Percentiles rank a stretch among this genome's conserved stretches.
Conservation (phyloP, 2,888 invertebrate species). For the Lasioglossum calceatum region DNA sequence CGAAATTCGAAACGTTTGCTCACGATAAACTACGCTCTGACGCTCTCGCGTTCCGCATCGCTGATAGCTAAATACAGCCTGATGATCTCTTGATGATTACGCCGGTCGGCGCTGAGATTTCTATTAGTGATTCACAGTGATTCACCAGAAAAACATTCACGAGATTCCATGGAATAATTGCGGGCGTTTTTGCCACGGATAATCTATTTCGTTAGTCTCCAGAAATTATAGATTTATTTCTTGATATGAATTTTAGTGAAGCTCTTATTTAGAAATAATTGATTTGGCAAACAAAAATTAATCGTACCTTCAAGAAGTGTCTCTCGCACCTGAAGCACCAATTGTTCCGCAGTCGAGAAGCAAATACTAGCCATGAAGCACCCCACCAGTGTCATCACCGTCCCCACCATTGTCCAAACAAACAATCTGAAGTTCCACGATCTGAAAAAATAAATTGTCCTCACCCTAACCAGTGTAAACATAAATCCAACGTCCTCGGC, state of each 20-base stretch:
- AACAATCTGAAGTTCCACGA: conserved; percentile 56
- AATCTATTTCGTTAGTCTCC: neutral
- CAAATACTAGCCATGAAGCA: conserved; percentile 57
- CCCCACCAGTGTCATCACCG: conserved; percentile 30
- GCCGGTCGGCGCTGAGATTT: neutral
- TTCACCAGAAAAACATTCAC: neutral
- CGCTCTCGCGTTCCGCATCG: neutral
- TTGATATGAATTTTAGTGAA: neutral
- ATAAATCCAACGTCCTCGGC: neutral
- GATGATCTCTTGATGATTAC: conserved; percentile 28
- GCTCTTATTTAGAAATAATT: neutral
- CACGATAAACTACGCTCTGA: conserved; percentile 61
- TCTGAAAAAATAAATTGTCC: conserved; percentile 41
- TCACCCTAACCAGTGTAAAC: neutral
- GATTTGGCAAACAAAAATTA: neutral
- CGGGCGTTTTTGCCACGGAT: neutral
- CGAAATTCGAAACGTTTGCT: conserved; percentile 73
- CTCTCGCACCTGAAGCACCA: conserved; percentile 32
- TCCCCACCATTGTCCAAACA: conserved; percentile 50
- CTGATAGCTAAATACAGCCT: conserved; percentile 29
- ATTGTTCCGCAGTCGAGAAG: conserved; percentile 41
- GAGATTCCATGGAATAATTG: neutral
- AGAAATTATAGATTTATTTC: neutral
- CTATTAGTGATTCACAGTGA: neutral
- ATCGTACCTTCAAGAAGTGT: conserved; percentile 38